Conservation (phyloP, 1,140 invertebrate species). For the Batillaria attramentaria region DNA sequence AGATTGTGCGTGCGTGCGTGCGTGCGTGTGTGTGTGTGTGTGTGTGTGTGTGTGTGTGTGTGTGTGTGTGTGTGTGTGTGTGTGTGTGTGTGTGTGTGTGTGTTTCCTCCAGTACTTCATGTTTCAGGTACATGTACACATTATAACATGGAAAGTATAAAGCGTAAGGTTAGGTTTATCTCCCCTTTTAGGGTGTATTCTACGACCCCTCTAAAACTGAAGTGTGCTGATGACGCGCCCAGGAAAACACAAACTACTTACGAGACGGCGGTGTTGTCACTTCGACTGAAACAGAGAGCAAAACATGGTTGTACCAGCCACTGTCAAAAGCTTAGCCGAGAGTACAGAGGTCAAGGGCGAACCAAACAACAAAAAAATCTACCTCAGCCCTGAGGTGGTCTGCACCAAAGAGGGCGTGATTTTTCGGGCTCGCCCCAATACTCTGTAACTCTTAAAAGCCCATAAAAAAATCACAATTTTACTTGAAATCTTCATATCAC, state of each 20-base stretch:
- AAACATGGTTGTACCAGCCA: no score
- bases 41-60: slow-evolving; percentile 3
- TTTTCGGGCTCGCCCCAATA: no score
- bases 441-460: no score
- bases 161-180: background rate
- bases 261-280: background rate
- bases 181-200: background rate
- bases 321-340: no score
- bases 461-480: no score
- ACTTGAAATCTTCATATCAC: no score
- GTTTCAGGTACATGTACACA: background rate
- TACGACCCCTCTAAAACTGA: background rate
- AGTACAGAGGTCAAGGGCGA: no score
- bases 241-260: background rate
- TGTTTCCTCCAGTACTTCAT: no score
- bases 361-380: no score
- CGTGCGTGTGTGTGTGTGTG: background rate
- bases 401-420: no score
- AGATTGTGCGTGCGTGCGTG: background rate
- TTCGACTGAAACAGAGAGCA: no score
- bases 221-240: background rate
- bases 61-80: slow-evolving; percentile 5
- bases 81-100: slow-evolving; percentile 1
- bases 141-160: background rate
- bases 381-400: no score